Evolutionary conservation across 1,140 invertebrate species (phyloP).

Genomic region (Rhyzopertha dominica): DNA sequence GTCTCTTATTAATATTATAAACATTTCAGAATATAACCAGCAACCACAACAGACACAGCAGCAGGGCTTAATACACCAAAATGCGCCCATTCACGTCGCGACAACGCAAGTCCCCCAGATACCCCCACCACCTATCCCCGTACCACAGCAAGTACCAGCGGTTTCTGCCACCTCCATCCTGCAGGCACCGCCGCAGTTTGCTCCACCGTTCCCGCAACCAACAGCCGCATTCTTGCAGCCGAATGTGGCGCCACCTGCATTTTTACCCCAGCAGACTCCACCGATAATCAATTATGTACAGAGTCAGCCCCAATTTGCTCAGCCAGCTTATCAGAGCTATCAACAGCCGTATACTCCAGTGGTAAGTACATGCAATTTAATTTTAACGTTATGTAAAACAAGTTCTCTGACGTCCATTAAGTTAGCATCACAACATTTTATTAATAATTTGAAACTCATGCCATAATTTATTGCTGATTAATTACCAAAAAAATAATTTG

Average conservation of each 20-base stretch:
- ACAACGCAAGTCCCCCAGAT: slow-evolving; percentile 22
- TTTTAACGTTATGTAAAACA: background rate
- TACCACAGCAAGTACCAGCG: slow-evolving; percentile 27
- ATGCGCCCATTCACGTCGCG: slow-evolving; percentile 22
- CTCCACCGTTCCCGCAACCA: slow-evolving; percentile 28
- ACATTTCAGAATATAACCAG: slow-evolving; percentile 36
- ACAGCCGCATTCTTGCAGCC: slow-evolving; percentile 29
- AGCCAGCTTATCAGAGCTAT: slow-evolving; percentile 32
- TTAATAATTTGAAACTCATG: no score
- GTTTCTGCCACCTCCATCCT: slow-evolving; percentile 20
- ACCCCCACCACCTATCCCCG: slow-evolving; percentile 18
- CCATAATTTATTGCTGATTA: no score
- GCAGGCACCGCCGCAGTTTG: slow-evolving; percentile 29
- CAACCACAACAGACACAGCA: slow-evolving; percentile 26
- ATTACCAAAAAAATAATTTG: no score
- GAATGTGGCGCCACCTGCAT: slow-evolving; percentile 19
- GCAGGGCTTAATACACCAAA: slow-evolving; percentile 22
- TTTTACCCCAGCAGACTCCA: slow-evolving; percentile 30
- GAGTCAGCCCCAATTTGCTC: slow-evolving; percentile 31
- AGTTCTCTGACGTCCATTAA: no score
- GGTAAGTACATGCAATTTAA: slow-evolving; percentile 25
- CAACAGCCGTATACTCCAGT: slow-evolving; percentile 42
- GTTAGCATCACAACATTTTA: no score
- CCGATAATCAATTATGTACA: slow-evolving; percentile 40
- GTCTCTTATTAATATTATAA: slow-evolving; percentile 7